Percentiles rank a stretch among this genome's conserved stretches.
Conservation (phyloP, 1,140 invertebrate genomes). For the Bombus fervidus region DNA sequence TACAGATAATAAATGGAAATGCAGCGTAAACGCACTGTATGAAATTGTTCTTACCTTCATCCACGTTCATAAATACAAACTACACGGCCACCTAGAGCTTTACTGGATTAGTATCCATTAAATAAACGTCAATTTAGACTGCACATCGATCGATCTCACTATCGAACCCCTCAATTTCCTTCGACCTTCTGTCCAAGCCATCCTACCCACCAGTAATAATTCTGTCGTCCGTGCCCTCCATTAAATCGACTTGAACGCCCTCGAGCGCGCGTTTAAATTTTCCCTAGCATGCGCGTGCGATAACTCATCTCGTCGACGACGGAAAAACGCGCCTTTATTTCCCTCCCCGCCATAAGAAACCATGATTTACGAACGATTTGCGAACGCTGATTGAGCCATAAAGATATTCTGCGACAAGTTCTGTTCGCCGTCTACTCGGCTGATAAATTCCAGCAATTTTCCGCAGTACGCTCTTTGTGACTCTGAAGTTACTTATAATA, state of each 20-base stretch:
- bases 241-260: neutral
- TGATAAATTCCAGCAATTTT: neutral
- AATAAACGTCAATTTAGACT: neutral
- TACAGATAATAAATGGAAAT: neutral
- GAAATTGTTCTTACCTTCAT: neutral
- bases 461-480: neutral
- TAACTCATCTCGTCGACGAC: slow-evolving; percentile 1
- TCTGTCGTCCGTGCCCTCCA: neutral
- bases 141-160: neutral
- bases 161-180: neutral
- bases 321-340: neutral
- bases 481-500: neutral
- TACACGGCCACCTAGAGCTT: neutral
- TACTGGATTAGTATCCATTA: neutral
- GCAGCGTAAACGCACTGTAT: neutral
- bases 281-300: neutral
- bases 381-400: neutral
- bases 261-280: slow-evolving; percentile 8
- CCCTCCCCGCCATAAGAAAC: neutral
- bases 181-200: neutral
- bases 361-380: slow-evolving; percentile 5
- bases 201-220: neutral
- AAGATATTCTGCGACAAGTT: neutral
- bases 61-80: neutral
- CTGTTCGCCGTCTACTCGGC: neutral